Evolutionary conservation across 1,140 invertebrate genomes (phyloP).

Genomic region (Drosophila murphyi): DNA sequence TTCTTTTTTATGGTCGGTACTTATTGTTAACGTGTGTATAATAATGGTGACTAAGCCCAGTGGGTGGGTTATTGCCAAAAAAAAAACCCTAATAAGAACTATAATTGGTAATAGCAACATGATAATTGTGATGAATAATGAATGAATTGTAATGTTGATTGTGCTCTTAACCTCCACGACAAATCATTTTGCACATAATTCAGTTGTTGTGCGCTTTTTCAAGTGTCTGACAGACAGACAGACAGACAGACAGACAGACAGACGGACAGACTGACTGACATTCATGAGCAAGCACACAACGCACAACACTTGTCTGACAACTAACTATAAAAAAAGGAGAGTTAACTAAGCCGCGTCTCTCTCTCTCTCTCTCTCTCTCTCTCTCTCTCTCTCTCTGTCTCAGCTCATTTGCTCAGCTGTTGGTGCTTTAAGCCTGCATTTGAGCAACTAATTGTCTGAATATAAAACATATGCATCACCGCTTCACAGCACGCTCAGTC

Average conservation of each 20-base stretch:
- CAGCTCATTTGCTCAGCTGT: slow-evolving; percentile 68
- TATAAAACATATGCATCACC: slow-evolving; percentile 71
- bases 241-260: no score
- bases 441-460: slow-evolving; percentile 78
- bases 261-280: slow-evolving; percentile 22
- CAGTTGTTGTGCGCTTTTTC: slow-evolving; percentile 39
- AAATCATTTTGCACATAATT: slow-evolving; percentile 43
- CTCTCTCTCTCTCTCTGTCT: slow-evolving; percentile 18
- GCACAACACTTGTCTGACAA: slow-evolving; percentile 25
- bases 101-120: not conserved
- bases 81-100: not conserved
- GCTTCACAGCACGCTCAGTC: slow-evolving; percentile 30
- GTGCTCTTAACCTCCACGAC: slow-evolving; percentile 33
- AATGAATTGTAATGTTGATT: not conserved
- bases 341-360: slow-evolving; percentile 20
- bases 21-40: not conserved
- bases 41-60: not conserved
- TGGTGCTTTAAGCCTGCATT: slow-evolving; percentile 61
- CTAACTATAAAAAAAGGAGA: slow-evolving; percentile 37
- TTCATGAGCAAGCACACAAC: slow-evolving; percentile 26
- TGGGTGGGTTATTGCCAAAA: no score
- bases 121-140: no score
- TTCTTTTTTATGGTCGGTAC: not conserved
- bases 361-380: not conserved
- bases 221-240: slow-evolving; percentile 40